phyloP scores from a whole-genome alignment of 1,140 invertebrate species.

The Aricia agestis region DNA sequence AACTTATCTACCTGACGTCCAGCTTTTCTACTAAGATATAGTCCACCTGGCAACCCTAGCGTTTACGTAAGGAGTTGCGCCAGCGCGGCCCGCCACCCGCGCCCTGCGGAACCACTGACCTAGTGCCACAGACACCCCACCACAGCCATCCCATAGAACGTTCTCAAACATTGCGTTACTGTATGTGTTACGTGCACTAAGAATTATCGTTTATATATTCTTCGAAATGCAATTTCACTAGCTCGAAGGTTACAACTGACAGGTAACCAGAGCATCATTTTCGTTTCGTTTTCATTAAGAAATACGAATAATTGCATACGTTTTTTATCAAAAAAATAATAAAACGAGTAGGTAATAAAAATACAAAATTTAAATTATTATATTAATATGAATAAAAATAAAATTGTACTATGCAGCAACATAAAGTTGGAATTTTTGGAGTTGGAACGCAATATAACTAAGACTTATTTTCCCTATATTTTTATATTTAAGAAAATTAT shows the following conservation, averaged over 20 bases:
- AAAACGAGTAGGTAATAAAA: no score
- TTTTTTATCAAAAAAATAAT: no score
- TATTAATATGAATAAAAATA: no score
- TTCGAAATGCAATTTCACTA: conserved; percentile 33
- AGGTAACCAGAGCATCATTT: conserved; percentile 29
- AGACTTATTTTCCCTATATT: no score
- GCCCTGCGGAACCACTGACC: conserved; percentile 68
- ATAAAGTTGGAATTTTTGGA: no score
- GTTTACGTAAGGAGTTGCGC: conserved; percentile 71
- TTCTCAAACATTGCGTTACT: conserved; percentile 58
- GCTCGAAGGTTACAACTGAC: conserved; percentile 32
- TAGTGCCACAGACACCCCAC: conserved; percentile 55
- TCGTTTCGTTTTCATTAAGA: background rate
- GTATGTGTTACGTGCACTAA: conserved; percentile 38
- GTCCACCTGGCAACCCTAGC: background rate
- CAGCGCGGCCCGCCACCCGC: conserved; percentile 43
- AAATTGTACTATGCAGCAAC: no score
- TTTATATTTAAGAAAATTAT: no score
- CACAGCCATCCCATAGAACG: conserved; percentile 51
- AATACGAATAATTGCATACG: background rate
- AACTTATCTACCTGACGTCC: no score
- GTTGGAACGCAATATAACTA: no score
- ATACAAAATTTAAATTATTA: no score
- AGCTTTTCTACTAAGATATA: no score
- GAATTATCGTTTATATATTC: conserved; percentile 31